Conservation (phyloP, 1,140 invertebrate species). For the Papilio polyxenes region DNA sequence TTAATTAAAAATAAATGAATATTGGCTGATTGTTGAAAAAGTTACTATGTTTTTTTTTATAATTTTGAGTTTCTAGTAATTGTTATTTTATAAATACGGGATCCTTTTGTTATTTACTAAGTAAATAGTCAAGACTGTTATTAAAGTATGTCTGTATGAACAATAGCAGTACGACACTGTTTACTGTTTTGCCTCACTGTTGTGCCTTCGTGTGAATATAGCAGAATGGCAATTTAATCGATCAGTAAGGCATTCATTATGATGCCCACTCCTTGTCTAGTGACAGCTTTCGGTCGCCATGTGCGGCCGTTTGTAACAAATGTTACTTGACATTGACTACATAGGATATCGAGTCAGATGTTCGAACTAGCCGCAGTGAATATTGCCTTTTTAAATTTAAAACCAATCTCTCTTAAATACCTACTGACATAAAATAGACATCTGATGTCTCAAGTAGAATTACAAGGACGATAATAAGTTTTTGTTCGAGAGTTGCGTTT, state of each 20-base stretch:
- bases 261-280: background rate
- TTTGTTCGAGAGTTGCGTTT: too few relatives aligned
- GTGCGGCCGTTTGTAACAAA: slow-evolving; percentile 13
- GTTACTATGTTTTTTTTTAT: too few relatives aligned
- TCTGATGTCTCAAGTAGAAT: background rate
- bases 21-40: background rate
- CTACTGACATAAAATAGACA: background rate
- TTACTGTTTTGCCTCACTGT: too few relatives aligned
- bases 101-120: too few relatives aligned
- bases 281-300: slow-evolving; percentile 1
- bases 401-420: background rate
- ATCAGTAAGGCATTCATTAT: background rate
- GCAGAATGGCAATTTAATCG: background rate
- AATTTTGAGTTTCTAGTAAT: background rate
- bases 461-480: too few relatives aligned
- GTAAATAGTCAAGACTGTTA: too few relatives aligned
- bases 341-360: background rate
- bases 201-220: background rate
- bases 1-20: slow-evolving; percentile 35
- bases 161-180: background rate
- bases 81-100: too few relatives aligned
- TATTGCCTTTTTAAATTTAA: slow-evolving; percentile 8
- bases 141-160: too few relatives aligned
- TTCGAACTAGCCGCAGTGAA: background rate
- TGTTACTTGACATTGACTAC: slow-evolving; percentile 1